Conservation (phyloP, 1,140 invertebrate species). For the Nasonia vitripennis region DNA sequence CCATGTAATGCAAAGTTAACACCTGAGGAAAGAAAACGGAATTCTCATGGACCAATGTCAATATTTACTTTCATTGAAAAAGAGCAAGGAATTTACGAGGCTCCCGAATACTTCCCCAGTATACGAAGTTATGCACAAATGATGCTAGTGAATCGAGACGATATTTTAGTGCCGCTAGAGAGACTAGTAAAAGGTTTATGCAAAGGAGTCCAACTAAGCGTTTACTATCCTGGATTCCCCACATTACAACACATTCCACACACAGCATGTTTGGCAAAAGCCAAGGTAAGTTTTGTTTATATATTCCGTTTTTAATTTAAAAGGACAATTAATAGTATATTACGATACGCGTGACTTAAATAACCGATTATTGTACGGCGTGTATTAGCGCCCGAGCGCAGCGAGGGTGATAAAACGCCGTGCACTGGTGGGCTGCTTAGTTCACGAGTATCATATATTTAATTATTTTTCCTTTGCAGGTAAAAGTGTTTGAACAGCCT, state of each 20-base stretch:
- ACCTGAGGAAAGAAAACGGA: constrained; percentile 84
- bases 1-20: constrained; percentile 82
- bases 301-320: constrained; percentile 6
- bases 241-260: constrained; percentile 90
- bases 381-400: too few species aligned
- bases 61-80: constrained; percentile 83
- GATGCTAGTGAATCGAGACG: constrained; percentile 74
- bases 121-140: constrained; percentile 80
- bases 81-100: constrained; percentile 74
- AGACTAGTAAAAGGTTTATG: constrained; percentile 85
- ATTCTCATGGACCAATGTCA: constrained; percentile 90
- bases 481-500: constrained; percentile 91
- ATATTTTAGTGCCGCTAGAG: constrained; percentile 78
- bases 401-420: too few species aligned
- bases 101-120: constrained; percentile 82
- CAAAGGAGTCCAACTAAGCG: constrained; percentile 80
- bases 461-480: constrained; percentile 53
- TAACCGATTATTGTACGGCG: too few species aligned
- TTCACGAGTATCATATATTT: background rate
- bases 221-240: constrained; percentile 93
- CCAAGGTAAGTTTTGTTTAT: constrained; percentile 72
- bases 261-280: constrained; percentile 80
- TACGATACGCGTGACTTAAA: too few species aligned
- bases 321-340: background rate
- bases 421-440: too few species aligned